A percentile compares a stretch with the other conserved stretches of the same genome.
Conservation (phyloP, 2,113 vertebrate species). For the Amphilophus citrinellus region DNA sequence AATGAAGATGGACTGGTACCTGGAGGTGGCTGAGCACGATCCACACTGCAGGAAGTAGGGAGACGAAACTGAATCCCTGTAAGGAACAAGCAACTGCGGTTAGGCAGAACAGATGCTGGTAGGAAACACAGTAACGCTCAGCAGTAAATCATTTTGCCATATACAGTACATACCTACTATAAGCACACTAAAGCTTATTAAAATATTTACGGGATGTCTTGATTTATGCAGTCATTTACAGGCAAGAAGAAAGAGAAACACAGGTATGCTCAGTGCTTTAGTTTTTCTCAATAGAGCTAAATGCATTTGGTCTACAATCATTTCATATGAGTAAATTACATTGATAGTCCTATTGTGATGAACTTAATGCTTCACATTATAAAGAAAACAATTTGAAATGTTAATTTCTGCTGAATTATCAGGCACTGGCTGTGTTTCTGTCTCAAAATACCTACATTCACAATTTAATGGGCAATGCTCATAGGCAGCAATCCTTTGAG, state of each 20-base stretch:
- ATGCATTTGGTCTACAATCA: neutral
- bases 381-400: neutral
- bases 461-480: conserved; percentile 37
- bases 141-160: neutral
- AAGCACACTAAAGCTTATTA: conserved; percentile 4
- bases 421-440: conserved; percentile 64
- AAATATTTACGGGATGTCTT: neutral
- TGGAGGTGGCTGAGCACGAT: conserved; percentile 82
- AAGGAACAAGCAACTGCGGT: conserved; percentile 72
- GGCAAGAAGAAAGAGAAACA: conserved; percentile 52
- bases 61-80: conserved; percentile 87
- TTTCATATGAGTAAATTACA: neutral
- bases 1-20: conserved; percentile 65
- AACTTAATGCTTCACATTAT: neutral
- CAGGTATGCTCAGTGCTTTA: conserved; percentile 26
- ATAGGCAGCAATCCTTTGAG: conserved; percentile 22
- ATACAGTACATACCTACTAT: conserved; percentile 22
- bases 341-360: neutral
- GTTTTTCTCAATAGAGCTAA: neutral
- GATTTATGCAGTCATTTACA: neutral
- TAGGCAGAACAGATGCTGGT: conserved; percentile 51
- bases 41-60: conserved; percentile 83
- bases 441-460: conserved; percentile 41
- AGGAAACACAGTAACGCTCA: conserved; percentile 25
- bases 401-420: neutral